These are phyloP conservation scores for Zosterops lateralis DNA, from an alignment of 2,113 vertebrate genomes.

Conservation along the genomic window DNA sequence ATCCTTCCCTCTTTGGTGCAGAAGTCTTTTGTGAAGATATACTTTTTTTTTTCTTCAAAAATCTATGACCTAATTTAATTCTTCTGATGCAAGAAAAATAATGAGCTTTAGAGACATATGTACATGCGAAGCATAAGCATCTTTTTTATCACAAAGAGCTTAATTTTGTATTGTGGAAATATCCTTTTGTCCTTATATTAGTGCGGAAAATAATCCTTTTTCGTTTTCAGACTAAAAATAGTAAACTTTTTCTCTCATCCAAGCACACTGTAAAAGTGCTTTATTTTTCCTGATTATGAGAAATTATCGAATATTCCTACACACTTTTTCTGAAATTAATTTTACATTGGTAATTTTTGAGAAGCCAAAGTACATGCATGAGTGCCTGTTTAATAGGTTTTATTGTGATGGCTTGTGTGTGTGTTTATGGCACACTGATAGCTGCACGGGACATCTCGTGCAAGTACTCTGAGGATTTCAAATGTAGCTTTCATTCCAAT, in stretches of 20 bases:
- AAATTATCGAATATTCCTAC: neutral
- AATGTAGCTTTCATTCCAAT: neutral
- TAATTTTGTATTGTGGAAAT: slow-evolving; percentile 19
- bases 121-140: neutral
- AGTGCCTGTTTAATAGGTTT: neutral
- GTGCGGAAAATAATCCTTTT: neutral
- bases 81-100: slow-evolving; percentile 10
- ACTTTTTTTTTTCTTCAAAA: neutral
- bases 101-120: neutral
- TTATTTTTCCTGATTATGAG: neutral
- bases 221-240: neutral
- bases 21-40: neutral
- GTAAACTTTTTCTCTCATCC: neutral
- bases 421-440: neutral
- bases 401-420: neutral
- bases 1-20: neutral
- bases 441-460: neutral
- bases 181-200: slow-evolving; percentile 1
- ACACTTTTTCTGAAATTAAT: neutral
- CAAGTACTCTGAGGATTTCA: neutral
- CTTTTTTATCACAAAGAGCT: neutral
- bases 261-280: neutral
- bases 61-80: neutral
- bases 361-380: neutral
- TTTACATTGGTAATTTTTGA: neutral